These are phyloP conservation scores for Melanostigma gelatinosum DNA, from an alignment of 2,113 vertebrate genomes.

Conservation along the genomic window DNA sequence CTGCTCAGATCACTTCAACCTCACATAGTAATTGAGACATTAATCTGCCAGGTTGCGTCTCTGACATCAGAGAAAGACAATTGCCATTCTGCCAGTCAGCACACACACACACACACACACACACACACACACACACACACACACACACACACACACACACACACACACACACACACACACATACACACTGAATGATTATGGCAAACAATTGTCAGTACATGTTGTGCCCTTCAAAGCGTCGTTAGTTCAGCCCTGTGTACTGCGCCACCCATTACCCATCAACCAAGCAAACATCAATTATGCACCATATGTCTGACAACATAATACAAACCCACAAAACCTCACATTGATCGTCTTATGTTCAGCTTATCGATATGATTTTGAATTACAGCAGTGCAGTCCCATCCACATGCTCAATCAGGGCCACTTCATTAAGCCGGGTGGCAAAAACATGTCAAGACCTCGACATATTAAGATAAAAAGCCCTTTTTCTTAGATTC, in stretches of 20 bases:
- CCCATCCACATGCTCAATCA: background rate
- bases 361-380: conserved; percentile 4
- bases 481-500: conserved; percentile 66
- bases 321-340: background rate
- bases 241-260: background rate
- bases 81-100: conserved; percentile 14
- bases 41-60: conserved; percentile 36
- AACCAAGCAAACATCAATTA: conserved; percentile 36
- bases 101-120: background rate
- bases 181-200: conserved; percentile 19
- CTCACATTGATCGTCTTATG: conserved; percentile 5
- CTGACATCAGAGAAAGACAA: conserved; percentile 33
- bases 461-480: conserved; percentile 23
- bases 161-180: background rate
- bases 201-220: conserved; percentile 36
- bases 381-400: conserved; percentile 6
- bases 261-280: conserved; percentile 16
- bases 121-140: background rate
- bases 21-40: conserved; percentile 59
- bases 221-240: conserved; percentile 21
- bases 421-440: background rate
- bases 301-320: conserved; percentile 16
- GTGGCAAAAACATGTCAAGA: conserved; percentile 25
- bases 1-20: conserved; percentile 26
- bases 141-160: background rate